Percentiles rank a stretch among this genome's conserved stretches.
phyloP scores from a whole-genome alignment of 2,888 invertebrate genomes.

The Dolomedes plantarius region DNA sequence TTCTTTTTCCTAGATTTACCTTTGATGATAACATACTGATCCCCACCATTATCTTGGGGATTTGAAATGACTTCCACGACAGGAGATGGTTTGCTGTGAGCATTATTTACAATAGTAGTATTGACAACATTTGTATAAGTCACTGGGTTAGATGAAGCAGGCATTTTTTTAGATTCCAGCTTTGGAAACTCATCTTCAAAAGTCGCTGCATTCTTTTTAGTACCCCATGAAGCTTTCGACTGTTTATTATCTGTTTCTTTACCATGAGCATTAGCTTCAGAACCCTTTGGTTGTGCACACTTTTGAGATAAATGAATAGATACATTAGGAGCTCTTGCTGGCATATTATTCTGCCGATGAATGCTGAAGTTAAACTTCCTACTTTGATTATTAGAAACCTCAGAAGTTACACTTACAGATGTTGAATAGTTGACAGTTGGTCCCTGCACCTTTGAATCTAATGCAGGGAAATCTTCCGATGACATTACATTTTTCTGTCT shows the following conservation, averaged over 20 bases:
- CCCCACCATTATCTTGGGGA: not conserved
- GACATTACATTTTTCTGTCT: conserved; percentile 25
- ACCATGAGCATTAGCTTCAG: not conserved
- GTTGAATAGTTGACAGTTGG: too few species aligned
- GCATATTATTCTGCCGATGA: conserved; percentile 78
- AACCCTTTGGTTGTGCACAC: not conserved
- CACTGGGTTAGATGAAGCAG: not conserved
- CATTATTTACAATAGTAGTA: not conserved
- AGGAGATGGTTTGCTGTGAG: not conserved
- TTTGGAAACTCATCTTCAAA: conserved; percentile 67
- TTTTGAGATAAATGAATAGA: conserved; percentile 27
- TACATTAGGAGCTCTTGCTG: conserved; percentile 74
- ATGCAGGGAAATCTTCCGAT: conserved; percentile 73
- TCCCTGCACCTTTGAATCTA: conserved; percentile 19
- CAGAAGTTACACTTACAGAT: conserved; percentile 9
- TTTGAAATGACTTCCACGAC: not conserved
- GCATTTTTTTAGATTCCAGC: conserved; percentile 24
- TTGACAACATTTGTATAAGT: not conserved
- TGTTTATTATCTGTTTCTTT: not conserved
- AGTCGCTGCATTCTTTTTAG: conserved; percentile 25
- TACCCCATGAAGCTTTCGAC: conserved; percentile 20
- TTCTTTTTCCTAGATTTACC: conserved; percentile 65
- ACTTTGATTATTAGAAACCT: conserved; percentile 10
- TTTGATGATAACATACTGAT: conserved; percentile 53
- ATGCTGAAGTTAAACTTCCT: conserved; percentile 45